Evolutionary conservation across 2,113 vertebrate genomes (phyloP).

Genomic region (Caranx ignobilis): DNA sequence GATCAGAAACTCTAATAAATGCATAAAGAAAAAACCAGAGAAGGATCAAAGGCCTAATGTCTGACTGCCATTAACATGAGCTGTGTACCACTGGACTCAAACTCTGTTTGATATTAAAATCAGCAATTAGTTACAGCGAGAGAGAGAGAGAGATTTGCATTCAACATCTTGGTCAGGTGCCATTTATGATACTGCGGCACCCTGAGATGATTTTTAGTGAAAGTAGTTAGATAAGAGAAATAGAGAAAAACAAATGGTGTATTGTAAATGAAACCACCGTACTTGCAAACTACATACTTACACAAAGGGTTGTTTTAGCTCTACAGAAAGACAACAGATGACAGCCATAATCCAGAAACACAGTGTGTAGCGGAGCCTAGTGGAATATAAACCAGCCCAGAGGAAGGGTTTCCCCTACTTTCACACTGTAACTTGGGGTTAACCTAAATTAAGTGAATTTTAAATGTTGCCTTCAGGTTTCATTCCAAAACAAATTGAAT

Average conservation of each 20-base stretch:
- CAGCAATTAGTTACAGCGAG: constrained; percentile 35
- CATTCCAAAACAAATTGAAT: constrained; percentile 17
- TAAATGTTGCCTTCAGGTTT: constrained; percentile 21
- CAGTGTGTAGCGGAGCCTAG: not conserved
- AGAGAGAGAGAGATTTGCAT: constrained; percentile 4
- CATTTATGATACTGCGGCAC: not conserved
- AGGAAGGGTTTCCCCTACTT: not conserved
- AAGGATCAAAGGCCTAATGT: constrained; percentile 49
- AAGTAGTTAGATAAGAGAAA: not conserved
- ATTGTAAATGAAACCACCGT: not conserved
- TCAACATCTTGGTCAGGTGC: constrained; percentile 15
- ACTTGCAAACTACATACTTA: not conserved
- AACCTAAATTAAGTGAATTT: constrained; percentile 23
- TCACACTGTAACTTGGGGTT: not conserved
- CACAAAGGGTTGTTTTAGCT: not conserved
- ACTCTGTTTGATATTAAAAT: constrained; percentile 67
- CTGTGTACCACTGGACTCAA: constrained; percentile 21
- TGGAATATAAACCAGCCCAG: constrained; percentile 17
- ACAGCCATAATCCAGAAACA: not conserved
- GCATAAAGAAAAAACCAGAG: constrained; percentile 20
- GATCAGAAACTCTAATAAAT: constrained; percentile 41
- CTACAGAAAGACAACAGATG: not conserved
- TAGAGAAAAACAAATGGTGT: not conserved
- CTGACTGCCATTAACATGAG: constrained; percentile 22
- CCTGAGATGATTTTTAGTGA: constrained; percentile 11